Conservation (phyloP, 1,140 invertebrate species). For the Bombus breviceps region DNA sequence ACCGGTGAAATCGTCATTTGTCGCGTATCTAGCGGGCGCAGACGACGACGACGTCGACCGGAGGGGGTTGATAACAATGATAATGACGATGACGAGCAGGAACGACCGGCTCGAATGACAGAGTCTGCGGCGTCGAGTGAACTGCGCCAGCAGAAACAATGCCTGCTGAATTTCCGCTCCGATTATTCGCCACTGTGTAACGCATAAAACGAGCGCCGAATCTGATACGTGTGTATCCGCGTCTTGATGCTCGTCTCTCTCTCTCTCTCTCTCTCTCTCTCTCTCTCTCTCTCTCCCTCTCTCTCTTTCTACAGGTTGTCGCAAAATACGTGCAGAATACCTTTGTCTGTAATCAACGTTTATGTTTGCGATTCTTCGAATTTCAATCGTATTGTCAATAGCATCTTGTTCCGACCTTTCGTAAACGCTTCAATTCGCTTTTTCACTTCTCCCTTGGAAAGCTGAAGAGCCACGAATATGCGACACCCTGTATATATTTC, state of each 20-base stretch:
- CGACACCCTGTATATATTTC: background rate
- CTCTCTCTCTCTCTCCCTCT: background rate
- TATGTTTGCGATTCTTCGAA: no score
- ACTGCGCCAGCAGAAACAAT: constrained; percentile 45
- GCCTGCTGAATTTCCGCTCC: constrained; percentile 60
- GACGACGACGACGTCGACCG: constrained; percentile 1
- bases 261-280: no score
- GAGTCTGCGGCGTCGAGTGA: constrained; percentile 40
- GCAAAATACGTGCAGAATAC: background rate
- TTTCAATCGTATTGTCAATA: background rate
- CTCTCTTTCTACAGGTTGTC: background rate
- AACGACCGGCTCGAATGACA: constrained; percentile 36
- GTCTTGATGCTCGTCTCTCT: background rate
- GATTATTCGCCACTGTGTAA: constrained; percentile 45
- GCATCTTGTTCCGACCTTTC: no score
- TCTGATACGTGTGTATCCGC: constrained; percentile 27
- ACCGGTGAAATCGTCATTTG: constrained; percentile 68
- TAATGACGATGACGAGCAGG: constrained; percentile 62
- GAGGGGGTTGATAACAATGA: constrained; percentile 51
- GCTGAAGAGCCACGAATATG: background rate
- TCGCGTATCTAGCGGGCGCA: constrained; percentile 58
- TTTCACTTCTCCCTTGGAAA: no score
- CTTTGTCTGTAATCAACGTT: no score
- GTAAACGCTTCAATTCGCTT: no score
- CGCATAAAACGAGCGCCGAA: constrained; percentile 38